Percentiles rank a stretch among this genome's conserved stretches.
phyloP scores from a whole-genome alignment of 2,113 vertebrate species.

The Synchiropus splendidus region DNA sequence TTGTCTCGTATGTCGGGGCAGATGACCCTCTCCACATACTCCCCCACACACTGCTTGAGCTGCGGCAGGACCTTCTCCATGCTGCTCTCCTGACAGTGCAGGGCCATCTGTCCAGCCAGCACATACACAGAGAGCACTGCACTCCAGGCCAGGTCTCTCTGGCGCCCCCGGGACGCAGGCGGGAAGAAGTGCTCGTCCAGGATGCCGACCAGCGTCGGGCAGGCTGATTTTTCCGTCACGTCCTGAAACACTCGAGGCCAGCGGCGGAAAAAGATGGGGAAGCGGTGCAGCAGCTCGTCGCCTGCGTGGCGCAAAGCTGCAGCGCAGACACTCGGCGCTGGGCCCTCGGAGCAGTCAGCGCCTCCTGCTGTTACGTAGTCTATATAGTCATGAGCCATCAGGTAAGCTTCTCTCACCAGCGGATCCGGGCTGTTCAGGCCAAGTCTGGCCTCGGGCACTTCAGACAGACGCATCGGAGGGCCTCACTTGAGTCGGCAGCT shows the following conservation, averaged over 20 bases:
- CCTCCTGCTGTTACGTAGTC: conserved; percentile 54
- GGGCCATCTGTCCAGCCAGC: conserved; percentile 68
- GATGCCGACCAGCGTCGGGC: conserved; percentile 52
- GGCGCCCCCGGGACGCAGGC: conserved; percentile 17
- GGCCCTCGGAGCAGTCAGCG: conserved; percentile 17
- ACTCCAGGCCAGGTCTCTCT: conserved; percentile 61
- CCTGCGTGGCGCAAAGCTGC: conserved; percentile 59
- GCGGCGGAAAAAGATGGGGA: conserved; percentile 69
- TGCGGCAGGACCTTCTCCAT: conserved; percentile 49
- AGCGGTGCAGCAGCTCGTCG: conserved; percentile 58
- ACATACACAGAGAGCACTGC: conserved; percentile 65
- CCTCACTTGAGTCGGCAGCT: too few species aligned
- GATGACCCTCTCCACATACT: conserved; percentile 64
- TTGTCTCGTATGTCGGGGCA: conserved; percentile 62
- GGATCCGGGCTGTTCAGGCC: conserved; percentile 53
- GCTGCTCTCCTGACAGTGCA: conserved; percentile 58
- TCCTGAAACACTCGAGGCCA: conserved; percentile 69
- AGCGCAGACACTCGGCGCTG: conserved; percentile 42
- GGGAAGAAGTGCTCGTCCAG: conserved; percentile 65
- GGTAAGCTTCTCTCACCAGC: conserved; percentile 59
- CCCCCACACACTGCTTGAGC: conserved; percentile 59
- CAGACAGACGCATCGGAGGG: conserved; percentile 30
- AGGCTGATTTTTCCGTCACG: conserved; percentile 54
- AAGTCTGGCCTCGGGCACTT: conserved; percentile 13
- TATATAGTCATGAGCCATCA: conserved; percentile 63